Evolutionary conservation across 2,113 vertebrate genomes (phyloP).

Genomic region (Catagonus wagneri): DNA sequence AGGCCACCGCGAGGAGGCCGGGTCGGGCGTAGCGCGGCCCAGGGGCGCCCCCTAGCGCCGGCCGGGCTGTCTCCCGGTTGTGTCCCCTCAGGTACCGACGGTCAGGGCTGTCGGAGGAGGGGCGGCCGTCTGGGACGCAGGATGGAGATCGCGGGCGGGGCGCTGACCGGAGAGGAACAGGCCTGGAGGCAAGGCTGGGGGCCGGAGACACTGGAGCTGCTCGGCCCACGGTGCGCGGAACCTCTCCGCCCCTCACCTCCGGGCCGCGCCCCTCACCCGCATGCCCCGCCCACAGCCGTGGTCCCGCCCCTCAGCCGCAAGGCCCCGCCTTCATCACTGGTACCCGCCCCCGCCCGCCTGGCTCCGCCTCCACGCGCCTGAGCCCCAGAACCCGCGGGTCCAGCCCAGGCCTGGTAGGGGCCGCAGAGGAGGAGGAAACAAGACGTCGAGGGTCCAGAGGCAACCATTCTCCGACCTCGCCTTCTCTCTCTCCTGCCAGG

Average conservation of each 20-base stretch:
- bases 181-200: too few species aligned
- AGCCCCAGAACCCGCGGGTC: too few species aligned
- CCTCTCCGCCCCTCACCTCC: neutral
- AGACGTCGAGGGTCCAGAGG: neutral
- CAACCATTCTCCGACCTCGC: too few species aligned
- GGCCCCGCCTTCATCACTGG: neutral
- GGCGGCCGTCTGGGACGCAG: neutral
- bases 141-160: neutral
- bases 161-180: neutral
- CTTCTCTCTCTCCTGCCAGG: neutral
- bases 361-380: neutral
- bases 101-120: fast-evolving
- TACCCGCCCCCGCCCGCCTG: fast-evolving
- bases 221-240: neutral
- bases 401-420: neutral
- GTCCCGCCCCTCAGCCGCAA: fast-evolving
- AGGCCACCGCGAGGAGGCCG: too few species aligned
- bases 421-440: too few species aligned
- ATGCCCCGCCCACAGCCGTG: fast-evolving
- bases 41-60: neutral
- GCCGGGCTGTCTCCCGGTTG: fast-evolving
- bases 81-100: neutral
- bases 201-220: fast-evolving
- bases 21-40: neutral
- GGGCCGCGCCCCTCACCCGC: too few species aligned